These are phyloP conservation scores for Hipparchia semele DNA, from an alignment of 2,888 invertebrate genomes.

Conservation along the genomic window DNA sequence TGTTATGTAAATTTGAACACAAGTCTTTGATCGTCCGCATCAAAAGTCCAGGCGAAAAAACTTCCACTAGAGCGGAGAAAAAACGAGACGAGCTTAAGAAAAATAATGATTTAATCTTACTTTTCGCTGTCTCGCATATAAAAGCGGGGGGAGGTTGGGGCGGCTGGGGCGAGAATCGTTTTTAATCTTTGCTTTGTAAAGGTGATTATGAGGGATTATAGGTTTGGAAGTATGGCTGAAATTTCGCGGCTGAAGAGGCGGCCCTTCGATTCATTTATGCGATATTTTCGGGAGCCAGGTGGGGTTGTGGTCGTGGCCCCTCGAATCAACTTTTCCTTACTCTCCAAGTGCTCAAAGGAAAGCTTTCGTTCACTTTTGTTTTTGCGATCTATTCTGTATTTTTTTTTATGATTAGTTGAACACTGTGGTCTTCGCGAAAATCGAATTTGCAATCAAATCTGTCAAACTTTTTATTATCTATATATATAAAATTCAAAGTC, in stretches of 20 bases:
- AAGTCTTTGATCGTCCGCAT: conserved; percentile 83
- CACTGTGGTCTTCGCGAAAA: conserved; percentile 8
- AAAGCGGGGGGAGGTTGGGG: conserved; percentile 61
- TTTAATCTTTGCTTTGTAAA: conserved; percentile 85
- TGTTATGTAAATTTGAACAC: conserved; percentile 83
- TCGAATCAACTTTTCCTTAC: conserved; percentile 75
- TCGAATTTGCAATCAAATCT: neutral
- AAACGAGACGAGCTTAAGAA: conserved; percentile 81
- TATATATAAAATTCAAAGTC: too few relatives aligned
- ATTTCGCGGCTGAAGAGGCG: conserved; percentile 75
- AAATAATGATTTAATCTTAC: conserved; percentile 84
- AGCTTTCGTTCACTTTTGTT: conserved; percentile 70
- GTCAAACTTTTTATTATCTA: neutral
- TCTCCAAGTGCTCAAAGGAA: conserved; percentile 75
- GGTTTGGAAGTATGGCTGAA: conserved; percentile 83
- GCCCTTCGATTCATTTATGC: conserved; percentile 72
- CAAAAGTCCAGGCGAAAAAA: conserved; percentile 80
- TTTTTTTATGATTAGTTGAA: conserved; percentile 30
- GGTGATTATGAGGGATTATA: conserved; percentile 84
- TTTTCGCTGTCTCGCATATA: conserved; percentile 82
- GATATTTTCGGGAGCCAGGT: conserved; percentile 76
- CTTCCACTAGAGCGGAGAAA: conserved; percentile 73
- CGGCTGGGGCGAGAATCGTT: conserved; percentile 77
- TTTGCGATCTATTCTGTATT: conserved; percentile 40
- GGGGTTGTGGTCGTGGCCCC: conserved; percentile 74